A percentile compares a stretch with the other conserved stretches of the same genome.
phyloP scores from a whole-genome alignment of 2,797 vertebrate genomes.

The Coendou prehensilis region DNA sequence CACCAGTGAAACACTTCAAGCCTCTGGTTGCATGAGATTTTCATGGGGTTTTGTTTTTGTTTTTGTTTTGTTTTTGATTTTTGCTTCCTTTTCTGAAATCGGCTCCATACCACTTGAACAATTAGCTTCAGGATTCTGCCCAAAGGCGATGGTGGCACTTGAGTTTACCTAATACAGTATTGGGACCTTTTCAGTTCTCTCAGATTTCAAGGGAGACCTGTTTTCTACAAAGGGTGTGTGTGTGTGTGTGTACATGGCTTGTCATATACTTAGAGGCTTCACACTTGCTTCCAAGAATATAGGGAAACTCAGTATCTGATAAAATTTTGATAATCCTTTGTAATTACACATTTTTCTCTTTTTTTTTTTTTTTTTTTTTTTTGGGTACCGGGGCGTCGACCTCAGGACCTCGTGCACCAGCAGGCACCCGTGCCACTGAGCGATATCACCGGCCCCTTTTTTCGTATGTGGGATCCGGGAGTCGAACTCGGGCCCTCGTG shows the following conservation, averaged over 20 bases:
- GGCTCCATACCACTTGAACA: conserved; percentile 67
- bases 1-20: conserved; percentile 83
- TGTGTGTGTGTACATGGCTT: not conserved
- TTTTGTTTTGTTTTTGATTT: not conserved
- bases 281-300: not conserved
- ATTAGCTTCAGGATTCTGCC: conserved; percentile 60
- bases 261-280: not conserved
- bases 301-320: not conserved
- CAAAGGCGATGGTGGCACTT: not conserved
- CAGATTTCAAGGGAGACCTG: conserved; percentile 49
- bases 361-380: too few relatives aligned
- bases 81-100: conserved; percentile 64
- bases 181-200: not conserved
- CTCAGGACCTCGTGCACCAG: too few relatives aligned
- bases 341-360: conserved; percentile 28
- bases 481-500: too few relatives aligned
- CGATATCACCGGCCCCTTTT: too few relatives aligned
- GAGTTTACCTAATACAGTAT: conserved; percentile 14
- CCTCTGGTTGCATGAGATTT: conserved; percentile 82
- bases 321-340: conserved; percentile 26
- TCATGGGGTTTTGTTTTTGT: conserved; percentile 64
- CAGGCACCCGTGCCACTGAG: too few relatives aligned
- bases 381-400: too few relatives aligned
- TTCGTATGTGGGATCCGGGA: too few relatives aligned
- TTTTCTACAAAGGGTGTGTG: conserved; percentile 39